Evolutionary conservation across 2,888 invertebrate species (phyloP).

Genomic region (Lucinisca nassula): DNA sequence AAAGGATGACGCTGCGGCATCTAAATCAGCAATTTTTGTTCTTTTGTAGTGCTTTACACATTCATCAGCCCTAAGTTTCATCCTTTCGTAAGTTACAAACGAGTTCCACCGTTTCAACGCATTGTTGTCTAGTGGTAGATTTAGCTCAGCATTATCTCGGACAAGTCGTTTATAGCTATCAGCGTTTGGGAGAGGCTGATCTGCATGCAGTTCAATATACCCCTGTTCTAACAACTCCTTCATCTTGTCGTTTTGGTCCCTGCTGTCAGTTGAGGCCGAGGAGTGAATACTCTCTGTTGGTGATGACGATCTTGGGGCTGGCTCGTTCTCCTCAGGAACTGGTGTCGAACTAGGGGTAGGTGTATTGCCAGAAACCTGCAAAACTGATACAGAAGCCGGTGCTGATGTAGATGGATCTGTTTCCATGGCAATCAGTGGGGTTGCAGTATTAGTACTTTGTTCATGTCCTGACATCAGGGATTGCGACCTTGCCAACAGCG

Average conservation of each 20-base stretch:
- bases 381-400: background rate
- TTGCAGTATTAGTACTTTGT: background rate
- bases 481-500: background rate
- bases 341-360: background rate
- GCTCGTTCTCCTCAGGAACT: background rate
- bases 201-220: background rate
- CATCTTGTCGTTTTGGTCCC: background rate
- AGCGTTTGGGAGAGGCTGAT: background rate
- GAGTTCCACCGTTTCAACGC: background rate
- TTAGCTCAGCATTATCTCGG: background rate
- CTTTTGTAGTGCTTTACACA: background rate
- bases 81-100: background rate
- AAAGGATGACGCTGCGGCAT: background rate
- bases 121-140: background rate
- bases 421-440: background rate
- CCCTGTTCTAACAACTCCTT: background rate
- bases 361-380: background rate
- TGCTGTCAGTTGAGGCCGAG: background rate
- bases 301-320: background rate
- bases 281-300: background rate
- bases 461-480: background rate
- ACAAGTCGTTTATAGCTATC: background rate
- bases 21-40: background rate
- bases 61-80: background rate
- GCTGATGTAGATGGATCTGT: background rate